phyloP scores from a whole-genome alignment of 2,113 vertebrate species.

The Caracal caracal region DNA sequence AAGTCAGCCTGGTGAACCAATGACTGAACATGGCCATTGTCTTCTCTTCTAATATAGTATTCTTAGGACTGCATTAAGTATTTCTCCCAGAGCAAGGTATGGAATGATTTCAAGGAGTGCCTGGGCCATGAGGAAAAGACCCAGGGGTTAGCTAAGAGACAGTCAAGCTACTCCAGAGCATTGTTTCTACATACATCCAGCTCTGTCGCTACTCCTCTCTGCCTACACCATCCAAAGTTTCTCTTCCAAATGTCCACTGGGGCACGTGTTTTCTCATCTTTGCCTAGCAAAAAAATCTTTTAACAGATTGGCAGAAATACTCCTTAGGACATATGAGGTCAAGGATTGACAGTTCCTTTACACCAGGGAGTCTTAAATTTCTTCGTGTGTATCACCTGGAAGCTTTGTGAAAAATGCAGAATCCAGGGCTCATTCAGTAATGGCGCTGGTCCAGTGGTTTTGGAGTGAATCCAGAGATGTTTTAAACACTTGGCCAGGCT shows the following conservation, averaged over 20 bases:
- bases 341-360: not conserved
- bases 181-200: too few relatives aligned
- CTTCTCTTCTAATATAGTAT: not conserved
- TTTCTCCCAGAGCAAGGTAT: not conserved
- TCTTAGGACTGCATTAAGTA: not conserved
- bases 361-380: not conserved
- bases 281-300: too few relatives aligned
- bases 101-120: not conserved
- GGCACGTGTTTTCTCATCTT: not conserved
- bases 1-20: not conserved
- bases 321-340: not conserved
- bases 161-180: not conserved
- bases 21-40: accelerated
- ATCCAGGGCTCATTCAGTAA: not conserved
- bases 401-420: not conserved
- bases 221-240: not conserved
- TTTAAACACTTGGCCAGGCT: not conserved
- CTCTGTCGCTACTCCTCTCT: accelerated
- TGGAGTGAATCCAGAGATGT: not conserved
- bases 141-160: not conserved
- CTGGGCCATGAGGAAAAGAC: not conserved
- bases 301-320: not conserved
- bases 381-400: too few relatives aligned
- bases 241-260: not conserved
- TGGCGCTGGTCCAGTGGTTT: not conserved